Percentiles rank a stretch among this genome's conserved stretches.
Evolutionary conservation across 2,888 invertebrate genomes (phyloP).

Genomic region (Phyllotreta cruciferae): DNA sequence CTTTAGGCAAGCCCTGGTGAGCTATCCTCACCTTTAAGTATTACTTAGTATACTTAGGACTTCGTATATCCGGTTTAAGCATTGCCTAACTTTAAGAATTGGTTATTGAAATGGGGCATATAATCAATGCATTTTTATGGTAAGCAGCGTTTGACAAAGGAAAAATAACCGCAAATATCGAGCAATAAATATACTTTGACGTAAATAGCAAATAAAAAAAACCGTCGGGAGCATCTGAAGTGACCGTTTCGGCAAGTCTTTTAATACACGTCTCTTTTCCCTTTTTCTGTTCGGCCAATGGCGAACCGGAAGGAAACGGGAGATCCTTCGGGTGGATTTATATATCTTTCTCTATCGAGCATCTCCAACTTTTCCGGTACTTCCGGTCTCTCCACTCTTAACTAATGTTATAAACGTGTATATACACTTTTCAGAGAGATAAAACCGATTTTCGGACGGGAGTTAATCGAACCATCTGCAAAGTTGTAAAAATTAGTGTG

Average conservation of each 20-base stretch:
- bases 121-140: no score
- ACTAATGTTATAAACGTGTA: constrained; percentile 50
- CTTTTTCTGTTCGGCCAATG: constrained; percentile 43
- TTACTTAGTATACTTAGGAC: no score
- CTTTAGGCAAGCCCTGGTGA: no score
- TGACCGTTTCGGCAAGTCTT: constrained; percentile 21
- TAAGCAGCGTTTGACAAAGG: no score
- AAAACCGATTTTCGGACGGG: constrained; percentile 33
- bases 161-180: neutral
- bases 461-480: constrained; percentile 33
- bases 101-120: no score
- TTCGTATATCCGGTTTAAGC: no score
- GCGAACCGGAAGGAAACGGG: constrained; percentile 52
- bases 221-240: constrained; percentile 23
- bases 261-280: constrained; percentile 29
- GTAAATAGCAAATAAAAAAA: constrained; percentile 19
- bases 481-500: constrained; percentile 32
- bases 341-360: constrained; percentile 37
- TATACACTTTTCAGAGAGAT: constrained; percentile 30
- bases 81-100: no score
- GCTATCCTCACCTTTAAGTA: no score
- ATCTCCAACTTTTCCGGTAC: constrained; percentile 45
- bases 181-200: neutral
- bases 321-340: constrained; percentile 44
- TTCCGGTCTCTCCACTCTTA: constrained; percentile 48